Evolutionary conservation across 2,113 vertebrate genomes (phyloP).

Genomic region (Callaeas wilsoni): DNA sequence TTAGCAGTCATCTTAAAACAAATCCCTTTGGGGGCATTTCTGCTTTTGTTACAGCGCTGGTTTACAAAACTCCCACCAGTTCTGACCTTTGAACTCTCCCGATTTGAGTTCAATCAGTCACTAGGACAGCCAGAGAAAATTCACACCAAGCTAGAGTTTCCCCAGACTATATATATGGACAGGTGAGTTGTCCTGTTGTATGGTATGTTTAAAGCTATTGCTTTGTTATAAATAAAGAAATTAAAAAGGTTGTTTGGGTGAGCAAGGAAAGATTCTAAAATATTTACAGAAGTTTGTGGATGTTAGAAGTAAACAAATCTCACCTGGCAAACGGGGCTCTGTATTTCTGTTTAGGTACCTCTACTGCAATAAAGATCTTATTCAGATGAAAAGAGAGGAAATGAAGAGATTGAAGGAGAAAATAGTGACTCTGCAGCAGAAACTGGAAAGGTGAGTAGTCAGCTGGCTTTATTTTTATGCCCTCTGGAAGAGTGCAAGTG

Average conservation of each 20-base stretch:
- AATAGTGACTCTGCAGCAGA: constrained; percentile 82
- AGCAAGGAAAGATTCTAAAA: neutral
- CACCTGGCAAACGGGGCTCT: neutral
- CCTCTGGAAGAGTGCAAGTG: neutral
- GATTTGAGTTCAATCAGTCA: constrained; percentile 97
- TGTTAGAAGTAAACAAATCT: neutral
- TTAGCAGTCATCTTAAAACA: neutral
- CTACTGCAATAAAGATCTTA: constrained; percentile 84
- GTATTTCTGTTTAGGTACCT: constrained; percentile 79
- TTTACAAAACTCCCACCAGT: constrained; percentile 94
- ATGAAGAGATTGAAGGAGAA: constrained; percentile 84
- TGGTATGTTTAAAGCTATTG: neutral
- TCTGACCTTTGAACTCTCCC: constrained; percentile 94
- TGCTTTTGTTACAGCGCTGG: constrained; percentile 82
- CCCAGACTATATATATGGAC: constrained; percentile 94
- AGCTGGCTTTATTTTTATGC: neutral
- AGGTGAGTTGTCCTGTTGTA: constrained; percentile 73
- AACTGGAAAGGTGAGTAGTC: constrained; percentile 82
- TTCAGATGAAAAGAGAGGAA: constrained; percentile 83
- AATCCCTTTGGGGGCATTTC: constrained; percentile 26
- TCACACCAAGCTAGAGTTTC: constrained; percentile 94
- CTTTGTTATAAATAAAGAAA: neutral
- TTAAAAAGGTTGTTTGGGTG: neutral
- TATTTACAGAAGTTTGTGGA: neutral
- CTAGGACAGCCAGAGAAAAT: constrained; percentile 98